A percentile compares a stretch with the other conserved stretches of the same genome.
Conservation (phyloP, 2,113 vertebrate species). For the Amia ocellicauda region DNA sequence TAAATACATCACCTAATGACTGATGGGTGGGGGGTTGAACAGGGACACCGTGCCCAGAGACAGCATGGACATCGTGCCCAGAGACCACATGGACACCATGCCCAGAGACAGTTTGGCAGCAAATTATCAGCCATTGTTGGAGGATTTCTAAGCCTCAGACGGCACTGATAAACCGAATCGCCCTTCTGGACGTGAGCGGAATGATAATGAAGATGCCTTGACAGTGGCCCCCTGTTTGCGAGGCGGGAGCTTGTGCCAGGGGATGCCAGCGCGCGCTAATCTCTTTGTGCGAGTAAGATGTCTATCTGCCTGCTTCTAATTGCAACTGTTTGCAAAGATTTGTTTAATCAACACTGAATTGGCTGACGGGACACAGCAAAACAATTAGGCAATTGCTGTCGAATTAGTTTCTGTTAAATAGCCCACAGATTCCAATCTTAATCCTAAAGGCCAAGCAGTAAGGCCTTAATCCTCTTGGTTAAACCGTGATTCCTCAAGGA, state of each 20-base stretch:
- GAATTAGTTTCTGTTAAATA: conserved; percentile 55
- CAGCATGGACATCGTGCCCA: too few relatives aligned
- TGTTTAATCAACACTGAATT: conserved; percentile 52
- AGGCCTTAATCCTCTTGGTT: conserved; percentile 65
- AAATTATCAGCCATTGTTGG: too few relatives aligned
- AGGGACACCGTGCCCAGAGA: too few relatives aligned
- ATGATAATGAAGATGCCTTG: conserved; percentile 35
- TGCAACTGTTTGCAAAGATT: conserved; percentile 46
- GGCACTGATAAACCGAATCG: too few relatives aligned
- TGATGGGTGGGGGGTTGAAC: too few relatives aligned
- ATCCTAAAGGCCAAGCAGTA: conserved; percentile 52
- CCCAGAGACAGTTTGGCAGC: too few relatives aligned
- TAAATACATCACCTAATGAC: too few relatives aligned
- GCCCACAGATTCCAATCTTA: conserved; percentile 57
- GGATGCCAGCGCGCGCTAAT: conserved; percentile 34
- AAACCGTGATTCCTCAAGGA: conserved; percentile 66
- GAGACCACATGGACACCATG: too few relatives aligned
- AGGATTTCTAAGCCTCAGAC: too few relatives aligned
- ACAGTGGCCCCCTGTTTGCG: conserved; percentile 12
- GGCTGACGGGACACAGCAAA: conserved; percentile 39
- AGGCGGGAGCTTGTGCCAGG: conserved; percentile 36
- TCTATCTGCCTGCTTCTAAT: conserved; percentile 35
- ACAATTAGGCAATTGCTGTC: conserved; percentile 57
- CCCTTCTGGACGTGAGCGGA: too few relatives aligned
- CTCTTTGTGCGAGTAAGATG: conserved; percentile 35